Conservation (phyloP, 2,888 invertebrate genomes). For the Stramonita haemastoma region DNA sequence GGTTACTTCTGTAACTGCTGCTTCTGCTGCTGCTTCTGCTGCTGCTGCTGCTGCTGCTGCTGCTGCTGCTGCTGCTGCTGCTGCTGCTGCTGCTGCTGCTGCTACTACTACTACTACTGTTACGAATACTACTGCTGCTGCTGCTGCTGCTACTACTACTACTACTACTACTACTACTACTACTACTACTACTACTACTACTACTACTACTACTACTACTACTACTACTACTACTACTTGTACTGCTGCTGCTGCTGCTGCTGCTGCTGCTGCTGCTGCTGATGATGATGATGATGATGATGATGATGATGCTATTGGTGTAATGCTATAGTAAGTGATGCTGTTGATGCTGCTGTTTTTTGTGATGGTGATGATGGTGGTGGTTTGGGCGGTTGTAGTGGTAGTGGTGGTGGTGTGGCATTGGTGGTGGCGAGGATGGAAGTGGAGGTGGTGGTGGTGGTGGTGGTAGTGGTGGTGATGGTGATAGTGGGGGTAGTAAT, state of each 20-base stretch:
- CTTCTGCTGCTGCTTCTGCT: background rate
- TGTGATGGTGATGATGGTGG: no score
- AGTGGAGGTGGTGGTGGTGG: no score
- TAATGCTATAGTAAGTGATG: no score
- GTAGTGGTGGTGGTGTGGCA: no score
- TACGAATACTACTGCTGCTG: background rate
- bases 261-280: background rate
- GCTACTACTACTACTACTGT: conserved; percentile 11
- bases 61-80: conserved; percentile 9
- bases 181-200: conserved; percentile 30
- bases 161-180: conserved; percentile 25
- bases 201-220: background rate
- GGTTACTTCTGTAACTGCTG: background rate
- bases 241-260: background rate
- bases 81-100: conserved; percentile 5
- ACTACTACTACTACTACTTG: background rate
- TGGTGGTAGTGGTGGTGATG: no score
- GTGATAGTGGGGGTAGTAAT: no score
- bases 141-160: conserved; percentile 13
- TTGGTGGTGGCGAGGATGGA: no score
- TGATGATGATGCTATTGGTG: no score
- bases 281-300: no score
- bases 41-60: background rate
- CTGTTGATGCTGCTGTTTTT: no score
- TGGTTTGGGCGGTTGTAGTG: no score